Percentiles rank a stretch among this genome's conserved stretches.
Conservation (phyloP, 1,140 invertebrate genomes). For the Contarinia nasturtii region DNA sequence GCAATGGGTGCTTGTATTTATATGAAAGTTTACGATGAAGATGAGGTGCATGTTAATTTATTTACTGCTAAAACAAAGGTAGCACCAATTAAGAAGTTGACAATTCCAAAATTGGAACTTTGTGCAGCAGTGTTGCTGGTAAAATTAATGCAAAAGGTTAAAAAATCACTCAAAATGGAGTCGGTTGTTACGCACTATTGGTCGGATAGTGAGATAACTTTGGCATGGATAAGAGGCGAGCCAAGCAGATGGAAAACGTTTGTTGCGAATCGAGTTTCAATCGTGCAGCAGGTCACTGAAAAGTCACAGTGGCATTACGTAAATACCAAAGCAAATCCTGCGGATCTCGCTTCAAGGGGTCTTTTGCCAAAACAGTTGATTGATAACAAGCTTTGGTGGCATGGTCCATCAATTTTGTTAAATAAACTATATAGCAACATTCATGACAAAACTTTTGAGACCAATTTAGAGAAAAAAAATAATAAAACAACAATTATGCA, state of each 20-base stretch:
- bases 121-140: background rate
- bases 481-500: no score
- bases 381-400: background rate
- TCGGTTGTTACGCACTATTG: conserved; percentile 1
- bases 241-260: conserved; percentile 14
- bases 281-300: background rate
- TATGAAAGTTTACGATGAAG: no score
- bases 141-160: background rate
- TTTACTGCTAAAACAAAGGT: conserved; percentile 1
- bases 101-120: conserved; percentile 25
- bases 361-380: background rate
- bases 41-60: background rate
- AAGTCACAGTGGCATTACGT: conserved; percentile 10
- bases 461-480: background rate
- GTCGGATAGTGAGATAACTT: conserved; percentile 10
- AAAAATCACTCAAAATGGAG: conserved; percentile 2
- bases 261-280: conserved; percentile 17
- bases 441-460: background rate
- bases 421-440: background rate
- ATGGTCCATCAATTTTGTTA: background rate
- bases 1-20: conserved; percentile 14
- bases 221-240: conserved; percentile 10
- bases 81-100: conserved; percentile 19
- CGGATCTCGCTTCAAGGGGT: conserved; percentile 11
- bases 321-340: conserved; percentile 9